These are phyloP conservation scores for Leucophora obtusa DNA, from an alignment of 2,888 invertebrate genomes.

Conservation along the genomic window DNA sequence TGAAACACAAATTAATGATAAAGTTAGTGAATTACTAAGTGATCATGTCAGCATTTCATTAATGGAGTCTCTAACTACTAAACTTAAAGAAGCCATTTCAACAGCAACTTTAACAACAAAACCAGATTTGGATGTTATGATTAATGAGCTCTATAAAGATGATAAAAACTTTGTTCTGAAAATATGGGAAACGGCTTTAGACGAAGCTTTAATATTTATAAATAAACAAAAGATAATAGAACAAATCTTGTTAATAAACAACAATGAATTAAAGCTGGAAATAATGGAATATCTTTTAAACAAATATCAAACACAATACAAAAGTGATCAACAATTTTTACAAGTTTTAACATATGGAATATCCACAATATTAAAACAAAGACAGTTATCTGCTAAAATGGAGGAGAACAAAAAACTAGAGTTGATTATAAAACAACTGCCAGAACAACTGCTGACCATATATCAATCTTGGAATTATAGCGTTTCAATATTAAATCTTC, in stretches of 20 bases:
- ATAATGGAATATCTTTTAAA: slow-evolving; percentile 24
- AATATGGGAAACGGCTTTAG: slow-evolving; percentile 54
- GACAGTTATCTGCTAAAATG: not conserved
- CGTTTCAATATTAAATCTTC: slow-evolving; percentile 31
- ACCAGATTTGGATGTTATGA: slow-evolving; percentile 22
- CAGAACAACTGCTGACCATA: slow-evolving; percentile 33
- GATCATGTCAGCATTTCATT: slow-evolving; percentile 22
- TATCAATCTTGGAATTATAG: slow-evolving; percentile 44
- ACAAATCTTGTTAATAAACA: slow-evolving; percentile 8
- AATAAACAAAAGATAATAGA: slow-evolving; percentile 35
- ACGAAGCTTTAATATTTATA: slow-evolving; percentile 42
- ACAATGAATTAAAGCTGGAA: slow-evolving; percentile 27
- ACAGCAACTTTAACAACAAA: slow-evolving; percentile 19
- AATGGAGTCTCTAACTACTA: slow-evolving; percentile 17
- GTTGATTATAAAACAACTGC: slow-evolving; percentile 23
- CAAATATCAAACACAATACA: slow-evolving; percentile 7
- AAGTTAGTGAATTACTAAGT: slow-evolving; percentile 11
- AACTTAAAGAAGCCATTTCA: slow-evolving; percentile 21
- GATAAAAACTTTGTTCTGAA: slow-evolving; percentile 19
- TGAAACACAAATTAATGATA: slow-evolving; percentile 1
- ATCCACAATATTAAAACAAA: slow-evolving; percentile 4
- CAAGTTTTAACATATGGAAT: slow-evolving; percentile 35
- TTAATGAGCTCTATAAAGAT: slow-evolving; percentile 26
- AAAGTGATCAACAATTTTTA: slow-evolving; percentile 3
- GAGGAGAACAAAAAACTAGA: not conserved